A percentile compares a stretch with the other conserved stretches of the same genome.
Conservation (phyloP, 2,888 invertebrate genomes). For the Volucella bombylans region DNA sequence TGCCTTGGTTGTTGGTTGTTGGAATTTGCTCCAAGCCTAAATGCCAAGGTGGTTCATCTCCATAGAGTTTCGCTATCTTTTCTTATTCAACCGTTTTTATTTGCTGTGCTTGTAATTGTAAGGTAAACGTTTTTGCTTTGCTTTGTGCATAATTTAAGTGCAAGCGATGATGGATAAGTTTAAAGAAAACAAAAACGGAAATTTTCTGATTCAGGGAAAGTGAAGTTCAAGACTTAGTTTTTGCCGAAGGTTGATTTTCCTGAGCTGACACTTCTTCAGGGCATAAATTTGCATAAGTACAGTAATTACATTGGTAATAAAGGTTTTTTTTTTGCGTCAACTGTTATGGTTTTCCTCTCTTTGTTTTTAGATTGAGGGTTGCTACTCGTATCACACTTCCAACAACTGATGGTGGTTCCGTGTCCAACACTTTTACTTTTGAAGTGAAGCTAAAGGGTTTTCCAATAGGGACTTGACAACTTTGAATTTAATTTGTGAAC, state of each 20-base stretch:
- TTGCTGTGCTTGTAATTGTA: conserved; percentile 12
- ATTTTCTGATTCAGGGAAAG: conserved; percentile 47
- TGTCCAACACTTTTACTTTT: too few relatives aligned
- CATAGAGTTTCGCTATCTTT: not conserved
- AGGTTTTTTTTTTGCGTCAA: too few relatives aligned
- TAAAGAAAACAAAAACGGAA: conserved; percentile 19
- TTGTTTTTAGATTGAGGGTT: too few relatives aligned
- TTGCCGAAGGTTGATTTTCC: conserved; percentile 58
- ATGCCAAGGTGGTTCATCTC: conserved; percentile 71
- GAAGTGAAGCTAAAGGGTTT: too few relatives aligned
- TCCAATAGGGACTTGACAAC: too few relatives aligned
- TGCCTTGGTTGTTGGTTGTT: conserved; percentile 30
- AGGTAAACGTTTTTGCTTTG: conserved; percentile 33
- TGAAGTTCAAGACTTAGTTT: conserved; percentile 62
- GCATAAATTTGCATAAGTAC: conserved; percentile 17
- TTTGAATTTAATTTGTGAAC: too few relatives aligned
- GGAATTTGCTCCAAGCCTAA: conserved; percentile 49
- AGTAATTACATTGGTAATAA: not conserved
- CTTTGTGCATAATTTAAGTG: conserved; percentile 21
- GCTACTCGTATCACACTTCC: too few relatives aligned
- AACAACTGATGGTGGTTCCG: too few relatives aligned
- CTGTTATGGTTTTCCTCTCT: too few relatives aligned
- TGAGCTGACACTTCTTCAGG: conserved; percentile 14
- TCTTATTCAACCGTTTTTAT: conserved; percentile 15
- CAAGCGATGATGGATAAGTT: conserved; percentile 48